Conservation (phyloP, 2,113 vertebrate genomes). For the Catharus bicknelli region DNA sequence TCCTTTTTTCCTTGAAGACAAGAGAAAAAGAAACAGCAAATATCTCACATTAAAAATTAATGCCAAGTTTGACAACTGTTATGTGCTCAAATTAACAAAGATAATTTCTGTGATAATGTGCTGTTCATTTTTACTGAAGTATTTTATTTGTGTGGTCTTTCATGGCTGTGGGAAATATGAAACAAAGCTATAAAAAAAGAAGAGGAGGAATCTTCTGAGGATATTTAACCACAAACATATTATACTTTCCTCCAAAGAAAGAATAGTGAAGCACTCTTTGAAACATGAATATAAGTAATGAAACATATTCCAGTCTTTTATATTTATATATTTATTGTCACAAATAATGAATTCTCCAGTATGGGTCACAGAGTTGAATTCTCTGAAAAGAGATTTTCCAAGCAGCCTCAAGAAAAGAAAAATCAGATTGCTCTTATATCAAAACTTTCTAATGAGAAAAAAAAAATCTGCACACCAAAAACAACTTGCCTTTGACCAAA, state of each 20-base stretch:
- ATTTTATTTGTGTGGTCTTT: conserved; percentile 52
- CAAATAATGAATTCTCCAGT: not conserved
- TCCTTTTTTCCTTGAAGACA: conserved; percentile 34
- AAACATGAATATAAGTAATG: not conserved
- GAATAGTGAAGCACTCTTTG: not conserved
- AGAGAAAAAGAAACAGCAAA: conserved; percentile 8
- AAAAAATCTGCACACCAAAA: not conserved
- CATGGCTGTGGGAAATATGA: conserved; percentile 33
- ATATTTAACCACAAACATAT: conserved; percentile 45
- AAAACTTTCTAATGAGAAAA: not conserved
- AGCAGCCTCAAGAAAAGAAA: not conserved
- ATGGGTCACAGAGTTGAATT: not conserved
- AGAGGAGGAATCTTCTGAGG: not conserved
- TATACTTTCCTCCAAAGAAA: conserved; percentile 15
- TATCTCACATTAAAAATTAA: conserved; percentile 37
- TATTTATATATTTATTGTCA: not conserved
- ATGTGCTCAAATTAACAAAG: conserved; percentile 21
- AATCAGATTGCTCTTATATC: not conserved
- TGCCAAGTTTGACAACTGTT: conserved; percentile 27
- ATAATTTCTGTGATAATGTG: conserved; percentile 50
- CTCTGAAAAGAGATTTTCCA: not conserved
- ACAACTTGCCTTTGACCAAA: not conserved
- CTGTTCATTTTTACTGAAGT: conserved; percentile 26
- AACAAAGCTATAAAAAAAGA: conserved; percentile 13
- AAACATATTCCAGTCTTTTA: not conserved